phyloP scores from a whole-genome alignment of 2,888 invertebrate species.

The Mellilla xanthometata region DNA sequence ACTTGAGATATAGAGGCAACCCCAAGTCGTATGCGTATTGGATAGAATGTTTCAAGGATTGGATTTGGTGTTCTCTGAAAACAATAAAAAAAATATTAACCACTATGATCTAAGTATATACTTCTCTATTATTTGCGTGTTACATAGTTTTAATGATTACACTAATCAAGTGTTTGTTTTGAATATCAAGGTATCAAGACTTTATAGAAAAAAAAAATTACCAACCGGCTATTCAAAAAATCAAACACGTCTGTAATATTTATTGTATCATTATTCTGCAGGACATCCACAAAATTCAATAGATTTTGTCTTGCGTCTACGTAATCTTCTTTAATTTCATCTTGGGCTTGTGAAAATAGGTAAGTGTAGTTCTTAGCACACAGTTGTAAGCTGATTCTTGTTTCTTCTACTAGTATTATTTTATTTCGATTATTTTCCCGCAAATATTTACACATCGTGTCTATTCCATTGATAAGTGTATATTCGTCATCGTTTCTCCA shows the following conservation, averaged over 20 bases:
- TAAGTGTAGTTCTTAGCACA: constrained; percentile 57
- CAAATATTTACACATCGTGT: constrained; percentile 49
- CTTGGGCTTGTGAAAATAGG: constrained; percentile 48
- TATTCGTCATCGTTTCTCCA: constrained; percentile 48
- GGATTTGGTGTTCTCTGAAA: constrained; percentile 55
- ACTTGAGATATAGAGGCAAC: constrained; percentile 62
- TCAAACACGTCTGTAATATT: constrained; percentile 44
- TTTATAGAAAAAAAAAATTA: not conserved
- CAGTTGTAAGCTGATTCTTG: constrained; percentile 52
- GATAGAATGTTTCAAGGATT: constrained; percentile 48
- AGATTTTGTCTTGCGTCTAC: constrained; percentile 46
- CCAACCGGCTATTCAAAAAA: constrained; percentile 58
- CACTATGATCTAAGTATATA: no score
- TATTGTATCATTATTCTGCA: constrained; percentile 34
- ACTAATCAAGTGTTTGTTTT: no score
- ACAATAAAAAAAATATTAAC: not conserved
- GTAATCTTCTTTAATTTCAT: constrained; percentile 44
- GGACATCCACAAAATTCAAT: constrained; percentile 41
- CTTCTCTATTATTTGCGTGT: no score
- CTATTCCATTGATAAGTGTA: constrained; percentile 48
- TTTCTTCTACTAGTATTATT: constrained; percentile 51
- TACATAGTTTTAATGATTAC: no score
- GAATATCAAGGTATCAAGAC: no score
- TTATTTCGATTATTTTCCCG: constrained; percentile 46
- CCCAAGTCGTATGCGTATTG: constrained; percentile 63